phyloP scores from a whole-genome alignment of 2,888 invertebrate genomes.

The Cyclophora albipunctata region DNA sequence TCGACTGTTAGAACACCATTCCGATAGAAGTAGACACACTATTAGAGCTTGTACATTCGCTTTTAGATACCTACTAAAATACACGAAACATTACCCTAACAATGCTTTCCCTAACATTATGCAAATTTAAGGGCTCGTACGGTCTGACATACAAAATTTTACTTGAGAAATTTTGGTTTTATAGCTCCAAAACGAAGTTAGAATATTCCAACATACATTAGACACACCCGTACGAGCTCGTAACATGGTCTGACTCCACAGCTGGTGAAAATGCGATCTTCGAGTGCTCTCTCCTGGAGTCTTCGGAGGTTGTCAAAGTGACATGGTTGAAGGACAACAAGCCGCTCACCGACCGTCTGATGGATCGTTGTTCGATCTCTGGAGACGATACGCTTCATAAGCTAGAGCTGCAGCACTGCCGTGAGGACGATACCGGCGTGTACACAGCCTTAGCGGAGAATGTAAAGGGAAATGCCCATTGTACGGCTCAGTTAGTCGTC shows the following conservation, averaged over 20 bases:
- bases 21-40: constrained; percentile 40
- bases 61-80: constrained; percentile 55
- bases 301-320: constrained; percentile 78
- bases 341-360: constrained; percentile 82
- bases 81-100: constrained; percentile 64
- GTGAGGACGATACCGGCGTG: constrained; percentile 87
- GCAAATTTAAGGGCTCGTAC: constrained; percentile 44
- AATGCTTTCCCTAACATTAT: constrained; percentile 39
- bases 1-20: constrained; percentile 16
- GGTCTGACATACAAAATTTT: constrained; percentile 9
- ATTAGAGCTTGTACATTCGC: constrained; percentile 70
- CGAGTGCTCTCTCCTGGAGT: constrained; percentile 81
- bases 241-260: constrained; percentile 65
- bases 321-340: constrained; percentile 93
- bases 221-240: constrained; percentile 44
- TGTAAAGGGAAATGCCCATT: constrained; percentile 84
- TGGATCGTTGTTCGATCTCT: constrained; percentile 81
- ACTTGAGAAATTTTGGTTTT: background rate
- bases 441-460: constrained; percentile 94
- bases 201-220: constrained; percentile 7
- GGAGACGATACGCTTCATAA: constrained; percentile 77
- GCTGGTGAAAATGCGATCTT: constrained; percentile 89
- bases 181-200: constrained; percentile 1
- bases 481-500: constrained; percentile 91
- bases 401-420: constrained; percentile 84